Base-by-base conservation (phyloP, 2,797 vertebrate species). In the Eupleurogrammus muticus region DNA sequence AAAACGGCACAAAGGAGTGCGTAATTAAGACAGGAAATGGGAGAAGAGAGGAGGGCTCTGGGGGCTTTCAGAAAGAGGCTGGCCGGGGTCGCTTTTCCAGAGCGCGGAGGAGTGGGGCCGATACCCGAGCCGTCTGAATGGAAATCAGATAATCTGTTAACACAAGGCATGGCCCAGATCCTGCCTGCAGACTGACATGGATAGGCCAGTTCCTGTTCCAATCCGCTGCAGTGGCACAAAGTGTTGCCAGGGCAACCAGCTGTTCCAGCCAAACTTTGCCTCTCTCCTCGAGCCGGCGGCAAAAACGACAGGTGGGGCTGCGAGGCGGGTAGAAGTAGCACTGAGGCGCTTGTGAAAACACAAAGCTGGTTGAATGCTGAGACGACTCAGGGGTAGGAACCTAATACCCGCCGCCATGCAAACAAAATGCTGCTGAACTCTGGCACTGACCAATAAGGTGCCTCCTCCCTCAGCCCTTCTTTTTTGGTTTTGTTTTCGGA, bases 141-240 rank as follows among this genome's bases (percentile, higher is more conserved):
- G 90, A 89, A 92, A 92, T 90, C 90, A 91, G 91, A 92, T 92
- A 89, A 89, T 92, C 89, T 92, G 89, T 88, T 92, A 90, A 91
- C 91, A 92, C 90, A 91, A 92, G 91, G 89, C 89, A 89, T 90
- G 88, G 89, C 88, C 90, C 87, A 90, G 90, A 92, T 90, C 89
- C 91, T 85, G 90, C 89, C 89, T 85, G 87, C 84, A 90, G 80
- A 88, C 88, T 84, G 88, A 90, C 88, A 92, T 77, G 85, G 88
- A 92, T 87, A 90, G 88, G 87, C 88, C 80, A 87, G 88, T 90
- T 92, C 91, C 90, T 89, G 85, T 91, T 92, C 88, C 90, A 89
- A 86, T 90, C 81, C 82, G 70, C 87, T 80, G 88, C 69, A 65
- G 79, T 87, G 86, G 87, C 87, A 88, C 85, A 87, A 86, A 87